Evolutionary conservation across 2,888 invertebrate species (phyloP).

Genomic region (Acleris sparsana): DNA sequence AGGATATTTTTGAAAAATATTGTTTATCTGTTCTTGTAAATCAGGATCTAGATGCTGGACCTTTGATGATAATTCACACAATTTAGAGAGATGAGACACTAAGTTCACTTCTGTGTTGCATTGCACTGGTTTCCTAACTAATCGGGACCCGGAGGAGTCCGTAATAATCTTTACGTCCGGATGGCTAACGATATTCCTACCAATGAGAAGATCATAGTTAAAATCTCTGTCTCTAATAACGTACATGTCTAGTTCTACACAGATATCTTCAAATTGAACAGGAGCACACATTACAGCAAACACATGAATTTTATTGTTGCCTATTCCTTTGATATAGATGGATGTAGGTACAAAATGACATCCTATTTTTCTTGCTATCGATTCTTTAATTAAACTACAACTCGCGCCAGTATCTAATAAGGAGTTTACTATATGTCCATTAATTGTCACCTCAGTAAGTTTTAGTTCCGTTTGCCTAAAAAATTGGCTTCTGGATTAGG

Average conservation of each 20-base stretch:
- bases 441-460: not conserved
- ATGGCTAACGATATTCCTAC: not conserved
- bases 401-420: not conserved
- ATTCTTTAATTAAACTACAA: too few relatives aligned
- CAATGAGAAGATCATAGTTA: not conserved
- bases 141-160: too few relatives aligned
- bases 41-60: not conserved
- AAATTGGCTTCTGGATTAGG: not conserved
- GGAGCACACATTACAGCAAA: not conserved
- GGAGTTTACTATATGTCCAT: not conserved
- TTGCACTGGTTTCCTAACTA: too few relatives aligned
- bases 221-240: not conserved
- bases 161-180: not conserved
- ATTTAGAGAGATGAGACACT: too few relatives aligned
- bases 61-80: too few relatives aligned
- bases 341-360: too few relatives aligned
- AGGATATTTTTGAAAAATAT: constrained; percentile 3
- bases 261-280: not conserved
- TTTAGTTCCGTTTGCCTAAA: not conserved
- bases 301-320: not conserved
- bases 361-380: too few relatives aligned
- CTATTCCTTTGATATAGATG: not conserved
- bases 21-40: constrained; percentile 1
- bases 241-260: too few relatives aligned
- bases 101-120: too few relatives aligned